A percentile compares a stretch with the other conserved stretches of the same genome.
These are phyloP conservation scores for Neolamprologus devosi DNA, from an alignment of 2,113 vertebrate genomes.

Conservation along the genomic window DNA sequence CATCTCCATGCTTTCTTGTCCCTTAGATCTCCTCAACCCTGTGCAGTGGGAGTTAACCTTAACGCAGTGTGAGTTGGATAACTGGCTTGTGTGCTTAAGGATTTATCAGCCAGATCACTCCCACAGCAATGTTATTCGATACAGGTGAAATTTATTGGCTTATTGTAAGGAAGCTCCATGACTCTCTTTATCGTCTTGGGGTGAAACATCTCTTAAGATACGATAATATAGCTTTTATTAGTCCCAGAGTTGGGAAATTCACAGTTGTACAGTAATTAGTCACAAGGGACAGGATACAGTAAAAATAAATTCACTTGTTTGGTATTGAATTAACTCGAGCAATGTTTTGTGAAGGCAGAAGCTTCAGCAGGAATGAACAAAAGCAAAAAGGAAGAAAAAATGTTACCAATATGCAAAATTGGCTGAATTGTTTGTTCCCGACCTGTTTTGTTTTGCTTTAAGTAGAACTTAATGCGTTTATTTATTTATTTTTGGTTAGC, in stretches of 20 bases:
- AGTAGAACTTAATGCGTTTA: conserved; percentile 7
- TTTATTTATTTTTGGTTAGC: background rate
- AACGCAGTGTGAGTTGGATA: conserved; percentile 60
- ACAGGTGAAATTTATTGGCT: conserved; percentile 9
- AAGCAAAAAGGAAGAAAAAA: background rate
- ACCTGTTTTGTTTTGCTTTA: conserved; percentile 30
- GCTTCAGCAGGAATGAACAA: conserved; percentile 28
- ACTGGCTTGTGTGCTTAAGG: conserved; percentile 34
- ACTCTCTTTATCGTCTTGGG: conserved; percentile 49
- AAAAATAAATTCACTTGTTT: conserved; percentile 62
- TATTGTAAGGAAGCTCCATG: conserved; percentile 40
- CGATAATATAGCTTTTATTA: background rate
- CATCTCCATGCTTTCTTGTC: conserved; percentile 5
- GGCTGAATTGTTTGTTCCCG: conserved; percentile 39
- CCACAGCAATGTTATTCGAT: conserved; percentile 22
- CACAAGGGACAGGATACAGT: conserved; percentile 49
- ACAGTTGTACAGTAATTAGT: conserved; percentile 52
- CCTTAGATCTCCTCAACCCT: conserved; percentile 58
- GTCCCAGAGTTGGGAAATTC: background rate
- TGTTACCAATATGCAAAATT: conserved; percentile 32
- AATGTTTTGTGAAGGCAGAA: conserved; percentile 22
- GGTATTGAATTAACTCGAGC: conserved; percentile 50
- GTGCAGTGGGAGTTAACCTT: conserved; percentile 54
- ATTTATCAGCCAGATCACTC: conserved; percentile 59
- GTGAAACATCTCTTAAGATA: conserved; percentile 32